These are phyloP conservation scores for Catocala fraxini DNA, from an alignment of 2,888 invertebrate species.

Conservation along the genomic window DNA sequence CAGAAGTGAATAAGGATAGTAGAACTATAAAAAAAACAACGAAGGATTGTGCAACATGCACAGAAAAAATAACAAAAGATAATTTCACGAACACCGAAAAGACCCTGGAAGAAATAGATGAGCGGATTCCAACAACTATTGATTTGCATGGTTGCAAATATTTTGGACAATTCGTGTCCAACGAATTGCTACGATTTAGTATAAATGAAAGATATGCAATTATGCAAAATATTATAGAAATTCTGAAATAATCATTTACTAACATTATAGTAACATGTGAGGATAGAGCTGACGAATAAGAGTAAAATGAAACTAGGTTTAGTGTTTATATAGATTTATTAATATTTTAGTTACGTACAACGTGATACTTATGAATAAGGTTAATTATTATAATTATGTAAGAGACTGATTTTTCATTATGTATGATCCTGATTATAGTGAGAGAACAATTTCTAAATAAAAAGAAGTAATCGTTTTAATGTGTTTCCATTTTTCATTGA, in stretches of 20 bases:
- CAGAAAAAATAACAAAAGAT: slow-evolving; percentile 21
- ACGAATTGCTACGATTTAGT: slow-evolving; percentile 33
- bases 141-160: slow-evolving; percentile 34
- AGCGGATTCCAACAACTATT: slow-evolving; percentile 18
- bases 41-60: slow-evolving; percentile 21
- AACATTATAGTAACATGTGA: slow-evolving; percentile 22
- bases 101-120: slow-evolving; percentile 10
- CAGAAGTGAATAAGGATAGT: slow-evolving; percentile 14
- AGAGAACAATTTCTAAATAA: slow-evolving; percentile 16
- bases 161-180: slow-evolving; percentile 35
- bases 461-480: slow-evolving; percentile 18
- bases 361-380: slow-evolving; percentile 22
- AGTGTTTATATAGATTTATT: slow-evolving; percentile 16
- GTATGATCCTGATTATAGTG: slow-evolving; percentile 13
- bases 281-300: slow-evolving; percentile 24
- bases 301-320: slow-evolving; percentile 23
- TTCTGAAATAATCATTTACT: slow-evolving; percentile 17
- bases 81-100: slow-evolving; percentile 15
- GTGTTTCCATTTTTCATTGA: slow-evolving; percentile 20
- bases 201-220: slow-evolving; percentile 31
- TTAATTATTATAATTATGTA: slow-evolving; percentile 24
- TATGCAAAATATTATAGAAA: slow-evolving; percentile 8
- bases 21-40: slow-evolving; percentile 15
- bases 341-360: slow-evolving; percentile 13
- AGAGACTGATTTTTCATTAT: slow-evolving; percentile 20